Evolutionary conservation across 2,888 invertebrate species (phyloP).

Genomic region (Phyto melanocephala): DNA sequence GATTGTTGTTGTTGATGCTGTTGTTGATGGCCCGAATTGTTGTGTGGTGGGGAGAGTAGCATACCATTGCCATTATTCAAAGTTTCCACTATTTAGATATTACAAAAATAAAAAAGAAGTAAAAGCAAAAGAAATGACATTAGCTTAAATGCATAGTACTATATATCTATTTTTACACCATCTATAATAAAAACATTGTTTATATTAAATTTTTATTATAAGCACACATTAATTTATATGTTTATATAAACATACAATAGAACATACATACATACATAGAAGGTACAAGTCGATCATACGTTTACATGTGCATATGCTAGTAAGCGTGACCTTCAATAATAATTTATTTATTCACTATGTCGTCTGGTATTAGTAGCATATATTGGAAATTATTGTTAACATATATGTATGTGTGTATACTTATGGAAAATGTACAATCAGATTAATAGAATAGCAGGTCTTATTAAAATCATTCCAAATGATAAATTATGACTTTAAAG

Average conservation of each 20-base stretch:
- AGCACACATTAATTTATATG: background rate
- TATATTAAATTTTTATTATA: slow-evolving; percentile 36
- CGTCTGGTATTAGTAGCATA: slow-evolving; percentile 17
- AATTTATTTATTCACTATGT: slow-evolving; percentile 50
- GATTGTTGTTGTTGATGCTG: slow-evolving; percentile 67
- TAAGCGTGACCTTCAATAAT: slow-evolving; percentile 57
- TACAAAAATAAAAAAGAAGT: slow-evolving; percentile 4
- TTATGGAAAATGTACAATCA: background rate
- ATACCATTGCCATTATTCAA: slow-evolving; percentile 87
- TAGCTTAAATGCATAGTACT: slow-evolving; percentile 40
- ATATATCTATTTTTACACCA: slow-evolving; percentile 6
- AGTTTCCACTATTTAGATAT: slow-evolving; percentile 76
- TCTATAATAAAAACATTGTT: slow-evolving; percentile 40
- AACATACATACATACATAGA: background rate
- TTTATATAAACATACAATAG: background rate
- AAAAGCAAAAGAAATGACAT: slow-evolving; percentile 36
- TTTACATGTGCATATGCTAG: background rate
- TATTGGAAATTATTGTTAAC: too few species aligned
- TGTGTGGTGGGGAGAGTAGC: slow-evolving; percentile 86
- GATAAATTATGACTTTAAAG: background rate
- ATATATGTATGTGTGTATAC: background rate
- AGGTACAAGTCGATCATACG: slow-evolving; percentile 5
- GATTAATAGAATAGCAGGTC: background rate
- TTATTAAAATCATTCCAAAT: slow-evolving; percentile 11
- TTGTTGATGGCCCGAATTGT: slow-evolving; percentile 81